A percentile compares a stretch with the other conserved stretches of the same genome.
Evolutionary conservation across 2,888 invertebrate species (phyloP).

Genomic region (Hirudinaria manillensis): DNA sequence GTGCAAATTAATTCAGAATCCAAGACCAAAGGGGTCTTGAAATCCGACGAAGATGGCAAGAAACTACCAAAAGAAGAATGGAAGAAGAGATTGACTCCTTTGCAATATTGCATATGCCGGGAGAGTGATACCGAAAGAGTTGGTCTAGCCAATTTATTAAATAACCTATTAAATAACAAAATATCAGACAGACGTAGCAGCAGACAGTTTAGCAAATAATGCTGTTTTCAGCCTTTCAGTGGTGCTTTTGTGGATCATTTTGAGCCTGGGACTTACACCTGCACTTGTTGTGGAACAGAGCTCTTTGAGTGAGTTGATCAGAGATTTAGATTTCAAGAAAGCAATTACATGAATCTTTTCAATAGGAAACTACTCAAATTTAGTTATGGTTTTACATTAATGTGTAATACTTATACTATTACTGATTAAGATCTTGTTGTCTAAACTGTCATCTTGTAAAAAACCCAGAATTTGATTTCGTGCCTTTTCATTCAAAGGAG

Average conservation of each 20-base stretch:
- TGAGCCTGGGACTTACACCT: conserved; percentile 13
- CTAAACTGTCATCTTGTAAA: too few relatives aligned
- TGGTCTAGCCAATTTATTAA: background rate
- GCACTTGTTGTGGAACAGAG: conserved; percentile 24
- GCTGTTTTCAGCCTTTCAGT: conserved; percentile 8
- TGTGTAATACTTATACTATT: too few relatives aligned
- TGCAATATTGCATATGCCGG: conserved; percentile 21
- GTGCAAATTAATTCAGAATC: conserved; percentile 11
- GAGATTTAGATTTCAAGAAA: background rate
- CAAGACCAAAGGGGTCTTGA: conserved; percentile 11
- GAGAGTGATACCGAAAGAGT: conserved; percentile 28
- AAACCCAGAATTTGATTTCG: too few relatives aligned
- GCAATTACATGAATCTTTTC: background rate
- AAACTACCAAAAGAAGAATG: conserved; percentile 27
- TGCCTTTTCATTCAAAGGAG: conserved; percentile 1
- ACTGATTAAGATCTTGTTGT: too few relatives aligned
- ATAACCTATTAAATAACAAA: background rate
- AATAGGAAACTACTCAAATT: background rate
- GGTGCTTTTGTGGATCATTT: conserved; percentile 27
- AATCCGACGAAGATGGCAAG: conserved; percentile 22
- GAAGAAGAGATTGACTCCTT: conserved; percentile 20
- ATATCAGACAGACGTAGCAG: too few relatives aligned
- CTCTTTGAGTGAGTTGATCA: conserved; percentile 23
- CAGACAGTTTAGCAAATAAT: background rate
- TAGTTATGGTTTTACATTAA: too few relatives aligned